phyloP scores from a whole-genome alignment of 2,888 invertebrate species.

The Protonemura montana region DNA sequence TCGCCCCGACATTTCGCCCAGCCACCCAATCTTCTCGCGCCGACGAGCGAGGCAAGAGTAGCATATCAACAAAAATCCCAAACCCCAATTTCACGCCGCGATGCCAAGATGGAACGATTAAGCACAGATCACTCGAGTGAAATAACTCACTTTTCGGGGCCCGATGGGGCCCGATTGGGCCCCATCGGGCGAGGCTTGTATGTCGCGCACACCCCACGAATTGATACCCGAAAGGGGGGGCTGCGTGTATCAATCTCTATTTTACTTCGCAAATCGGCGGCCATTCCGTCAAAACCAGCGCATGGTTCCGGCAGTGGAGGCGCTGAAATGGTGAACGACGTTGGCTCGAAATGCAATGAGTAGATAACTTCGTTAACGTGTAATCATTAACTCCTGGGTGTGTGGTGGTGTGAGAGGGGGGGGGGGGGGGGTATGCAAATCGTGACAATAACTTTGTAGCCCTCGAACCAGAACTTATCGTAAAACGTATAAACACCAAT shows the following conservation, averaged over 20 bases:
- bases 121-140: conserved; percentile 42
- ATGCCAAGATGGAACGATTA: conserved; percentile 45
- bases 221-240: background rate
- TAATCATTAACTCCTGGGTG: conserved; percentile 8
- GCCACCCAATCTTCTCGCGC: conserved; percentile 8
- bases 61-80: conserved; percentile 45
- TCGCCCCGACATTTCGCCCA: background rate
- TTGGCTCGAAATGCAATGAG: background rate
- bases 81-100: conserved; percentile 46
- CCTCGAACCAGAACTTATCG: conserved; percentile 31
- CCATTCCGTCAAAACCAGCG: background rate
- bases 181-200: background rate
- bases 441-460: conserved; percentile 18
- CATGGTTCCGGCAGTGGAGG: too few relatives aligned
- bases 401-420: too few relatives aligned
- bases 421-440: background rate
- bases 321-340: background rate
- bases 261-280: background rate
- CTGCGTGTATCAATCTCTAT: background rate
- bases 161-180: conserved; percentile 7
- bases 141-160: conserved; percentile 45
- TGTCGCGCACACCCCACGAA: background rate
- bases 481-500: conserved; percentile 30
- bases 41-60: conserved; percentile 33
- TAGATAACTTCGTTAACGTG: conserved; percentile 17